phyloP scores from a whole-genome alignment of 2,888 invertebrate genomes.

The Iselma pallidipennis region DNA sequence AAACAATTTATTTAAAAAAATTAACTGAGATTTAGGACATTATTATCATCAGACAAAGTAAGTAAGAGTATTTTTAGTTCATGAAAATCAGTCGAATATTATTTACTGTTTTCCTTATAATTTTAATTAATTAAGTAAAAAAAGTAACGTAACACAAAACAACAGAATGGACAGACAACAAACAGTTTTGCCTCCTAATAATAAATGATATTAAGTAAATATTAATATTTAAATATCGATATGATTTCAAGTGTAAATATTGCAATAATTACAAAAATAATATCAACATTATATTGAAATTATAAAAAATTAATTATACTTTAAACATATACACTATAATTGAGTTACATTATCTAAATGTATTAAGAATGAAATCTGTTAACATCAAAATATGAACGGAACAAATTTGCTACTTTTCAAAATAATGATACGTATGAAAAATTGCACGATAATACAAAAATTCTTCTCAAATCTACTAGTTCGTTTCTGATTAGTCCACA shows the following conservation, averaged over 20 bases:
- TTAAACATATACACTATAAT: constrained; percentile 15
- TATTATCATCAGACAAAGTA: neutral
- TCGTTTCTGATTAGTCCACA: constrained; percentile 29
- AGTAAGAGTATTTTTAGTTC: neutral
- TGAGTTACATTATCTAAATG: constrained; percentile 16
- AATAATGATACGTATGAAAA: constrained; percentile 23
- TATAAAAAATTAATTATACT: constrained; percentile 15
- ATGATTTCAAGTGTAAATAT: constrained; percentile 15
- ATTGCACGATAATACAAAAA: constrained; percentile 26
- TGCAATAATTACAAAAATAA: constrained; percentile 24
- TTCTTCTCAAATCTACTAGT: constrained; percentile 20
- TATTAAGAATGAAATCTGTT: constrained; percentile 14
- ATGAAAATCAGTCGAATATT: constrained; percentile 37
- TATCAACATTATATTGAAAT: constrained; percentile 17
- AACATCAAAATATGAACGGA: constrained; percentile 22
- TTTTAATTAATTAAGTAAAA: too few species aligned
- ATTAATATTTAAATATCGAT: neutral
- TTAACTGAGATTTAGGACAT: neutral
- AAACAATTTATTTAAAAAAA: constrained; percentile 37
- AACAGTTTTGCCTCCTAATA: too few species aligned
- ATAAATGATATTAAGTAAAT: neutral
- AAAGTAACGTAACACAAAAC: neutral
- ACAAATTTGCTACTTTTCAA: constrained; percentile 15
- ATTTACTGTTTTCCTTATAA: too few species aligned
- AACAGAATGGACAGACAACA: neutral